Percentiles rank a stretch among this genome's conserved stretches.
Conservation (phyloP, 2,113 vertebrate species). For the Lamprotornis superbus region DNA sequence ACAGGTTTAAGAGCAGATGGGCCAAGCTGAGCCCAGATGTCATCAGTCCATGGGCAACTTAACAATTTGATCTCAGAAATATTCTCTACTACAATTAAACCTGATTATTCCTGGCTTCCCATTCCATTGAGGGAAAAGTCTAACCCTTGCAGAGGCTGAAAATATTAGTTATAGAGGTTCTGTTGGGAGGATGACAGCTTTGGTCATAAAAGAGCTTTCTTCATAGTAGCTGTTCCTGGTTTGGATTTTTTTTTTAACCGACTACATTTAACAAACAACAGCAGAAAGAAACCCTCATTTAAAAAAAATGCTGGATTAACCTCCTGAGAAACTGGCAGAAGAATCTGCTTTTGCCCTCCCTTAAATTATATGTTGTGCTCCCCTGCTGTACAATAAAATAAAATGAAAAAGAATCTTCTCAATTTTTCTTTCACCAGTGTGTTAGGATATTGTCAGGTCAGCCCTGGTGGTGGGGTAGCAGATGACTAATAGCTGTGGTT, state of each 20-base stretch:
- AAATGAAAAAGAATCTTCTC: slow-evolving; percentile 30
- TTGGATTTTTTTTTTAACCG: neutral
- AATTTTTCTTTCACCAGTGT: slow-evolving; percentile 47
- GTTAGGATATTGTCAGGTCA: slow-evolving; percentile 51
- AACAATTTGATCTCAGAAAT: neutral
- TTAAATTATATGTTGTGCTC: slow-evolving; percentile 34
- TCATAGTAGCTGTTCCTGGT: neutral
- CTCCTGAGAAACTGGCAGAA: slow-evolving; percentile 30
- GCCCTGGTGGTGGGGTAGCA: slow-evolving; percentile 18
- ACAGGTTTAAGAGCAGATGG: neutral
- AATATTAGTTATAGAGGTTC: neutral
- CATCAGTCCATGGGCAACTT: neutral
- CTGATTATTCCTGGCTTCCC: neutral
- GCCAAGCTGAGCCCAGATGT: neutral
- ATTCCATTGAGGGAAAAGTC: neutral
- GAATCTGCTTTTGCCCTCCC: neutral
- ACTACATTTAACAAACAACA: neutral
- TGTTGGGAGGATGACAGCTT: neutral
- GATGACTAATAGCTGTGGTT: slow-evolving; percentile 53
- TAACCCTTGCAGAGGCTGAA: neutral
- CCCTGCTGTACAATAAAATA: slow-evolving; percentile 20
- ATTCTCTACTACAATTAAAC: neutral
- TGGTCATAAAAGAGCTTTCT: neutral
- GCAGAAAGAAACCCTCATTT: neutral
- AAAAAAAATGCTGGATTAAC: neutral